Conservation (phyloP, 2,797 vertebrate genomes). For the Sylvia borin region DNA sequence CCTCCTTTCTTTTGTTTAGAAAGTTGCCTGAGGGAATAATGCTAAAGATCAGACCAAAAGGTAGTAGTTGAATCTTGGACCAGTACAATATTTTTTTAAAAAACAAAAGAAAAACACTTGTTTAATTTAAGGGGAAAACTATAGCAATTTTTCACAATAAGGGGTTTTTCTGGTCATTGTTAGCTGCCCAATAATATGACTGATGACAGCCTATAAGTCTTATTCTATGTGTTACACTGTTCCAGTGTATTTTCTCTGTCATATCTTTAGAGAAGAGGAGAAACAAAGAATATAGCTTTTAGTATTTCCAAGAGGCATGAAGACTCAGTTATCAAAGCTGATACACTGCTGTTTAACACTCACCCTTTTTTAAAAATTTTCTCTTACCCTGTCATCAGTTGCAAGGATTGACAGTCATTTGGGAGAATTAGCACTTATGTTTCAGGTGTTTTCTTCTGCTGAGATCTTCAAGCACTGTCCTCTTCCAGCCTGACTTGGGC, state of each 20-base stretch:
- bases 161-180: rapidly evolving
- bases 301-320: background rate
- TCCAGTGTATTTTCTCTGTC: background rate
- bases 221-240: background rate
- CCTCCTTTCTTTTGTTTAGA: background rate
- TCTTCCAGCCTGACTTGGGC: background rate
- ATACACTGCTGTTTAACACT: background rate
- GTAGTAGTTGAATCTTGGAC: background rate
- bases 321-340: background rate
- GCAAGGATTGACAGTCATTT: background rate
- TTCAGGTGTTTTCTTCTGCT: background rate
- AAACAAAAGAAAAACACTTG: background rate
- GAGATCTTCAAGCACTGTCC: background rate
- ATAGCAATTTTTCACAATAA: background rate
- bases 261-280: background rate
- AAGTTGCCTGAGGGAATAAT: background rate
- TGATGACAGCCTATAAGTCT: background rate
- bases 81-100: too few relatives aligned
- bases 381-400: background rate
- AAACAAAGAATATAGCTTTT: background rate
- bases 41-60: background rate
- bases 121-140: background rate
- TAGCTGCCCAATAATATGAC: background rate
- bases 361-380: rapidly evolving
- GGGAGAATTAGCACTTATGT: background rate